Base-by-base conservation (phyloP, 2,113 vertebrate genomes). In the Semnornis frantzii region DNA sequence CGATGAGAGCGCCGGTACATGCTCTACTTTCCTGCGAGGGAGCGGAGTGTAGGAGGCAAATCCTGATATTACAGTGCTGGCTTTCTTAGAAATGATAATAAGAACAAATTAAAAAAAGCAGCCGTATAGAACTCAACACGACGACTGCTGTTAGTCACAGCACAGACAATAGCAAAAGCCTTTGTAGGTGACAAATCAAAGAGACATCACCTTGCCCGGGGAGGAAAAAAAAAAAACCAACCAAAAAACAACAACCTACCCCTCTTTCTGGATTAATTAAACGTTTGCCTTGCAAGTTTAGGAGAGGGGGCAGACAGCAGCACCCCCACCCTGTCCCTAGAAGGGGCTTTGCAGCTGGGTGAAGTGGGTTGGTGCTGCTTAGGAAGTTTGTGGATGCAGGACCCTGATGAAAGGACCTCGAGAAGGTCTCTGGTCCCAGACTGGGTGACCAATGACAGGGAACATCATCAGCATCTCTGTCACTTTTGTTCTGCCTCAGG, bases 21-120 rank as follows among this genome's bases (percentile, higher is more conserved):
- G 95, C 76, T 90, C 94, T 54, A 15, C 89, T 92, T 85, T 76
- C 81, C 89, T 1, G 25, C 73, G 66, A 25, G 54, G 92, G 91
- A 94, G 77, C 5, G 2, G 39, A 34, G 92, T 84, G 95, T 96
- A 77, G 95, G 94, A 95, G 93, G 94, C 85, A 85, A 86, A 92
- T 13, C 89, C 91, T 25, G 85, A 37, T 95, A 54, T 34, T 85
- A 63, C 93, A 76, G 94, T 3, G 10, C 33, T 9, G 82, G 21
- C 63, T 91, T 93, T 75, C 94, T 93, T 64, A 64, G 94, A 80
- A 92, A 85, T 33, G 93, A 81, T 79, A 89, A 96, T 86, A 85
- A 74, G 92, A 74, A 39, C 71, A 87, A 91, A 95, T 89, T 81
- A 94, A 95, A 90, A 82, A 80, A 81, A 82, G 92, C 15, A 87